phyloP scores from a whole-genome alignment of 2,797 vertebrate genomes.

The Calcarius lapponicus region DNA sequence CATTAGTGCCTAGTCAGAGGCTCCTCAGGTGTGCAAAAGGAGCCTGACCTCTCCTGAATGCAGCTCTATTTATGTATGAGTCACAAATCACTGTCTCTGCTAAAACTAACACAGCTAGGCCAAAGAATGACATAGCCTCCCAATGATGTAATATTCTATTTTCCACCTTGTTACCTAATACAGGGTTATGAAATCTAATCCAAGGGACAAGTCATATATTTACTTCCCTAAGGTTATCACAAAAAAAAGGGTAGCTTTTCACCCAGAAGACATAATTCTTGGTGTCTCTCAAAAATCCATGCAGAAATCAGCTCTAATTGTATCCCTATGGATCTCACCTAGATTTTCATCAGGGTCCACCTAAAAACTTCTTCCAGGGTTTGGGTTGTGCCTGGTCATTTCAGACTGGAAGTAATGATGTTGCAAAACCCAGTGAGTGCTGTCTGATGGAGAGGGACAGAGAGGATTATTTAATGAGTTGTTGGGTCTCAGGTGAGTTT shows the following conservation, averaged over 20 bases:
- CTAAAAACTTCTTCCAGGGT: neutral
- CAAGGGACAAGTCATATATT: neutral
- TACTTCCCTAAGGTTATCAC: neutral
- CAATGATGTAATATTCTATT: slow-evolving; percentile 25
- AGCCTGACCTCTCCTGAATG: neutral
- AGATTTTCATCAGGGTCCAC: neutral
- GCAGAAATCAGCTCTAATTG: neutral
- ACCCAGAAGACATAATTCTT: neutral
- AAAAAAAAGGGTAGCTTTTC: neutral
- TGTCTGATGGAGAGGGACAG: neutral
- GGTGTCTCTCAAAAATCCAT: neutral
- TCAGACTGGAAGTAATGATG: neutral
- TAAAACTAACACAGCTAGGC: slow-evolving; percentile 1
- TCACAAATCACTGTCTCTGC: slow-evolving; percentile 30
- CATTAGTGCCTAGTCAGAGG: neutral
- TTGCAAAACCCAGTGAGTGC: neutral
- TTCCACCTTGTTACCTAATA: slow-evolving; percentile 7
- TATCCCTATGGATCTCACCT: neutral
- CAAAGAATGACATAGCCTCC: slow-evolving; percentile 16
- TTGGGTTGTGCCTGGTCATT: neutral
- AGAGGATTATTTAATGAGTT: slow-evolving; percentile 12
- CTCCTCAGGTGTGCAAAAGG: slow-evolving; percentile 25
- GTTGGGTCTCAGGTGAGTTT: neutral
- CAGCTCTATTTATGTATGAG: slow-evolving; percentile 19
- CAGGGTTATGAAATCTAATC: slow-evolving; percentile 3